Percentiles rank a stretch among this genome's conserved stretches.
These are phyloP conservation scores for Hesperophylax magnus DNA, from an alignment of 1,140 invertebrate genomes.

Conservation along the genomic window DNA sequence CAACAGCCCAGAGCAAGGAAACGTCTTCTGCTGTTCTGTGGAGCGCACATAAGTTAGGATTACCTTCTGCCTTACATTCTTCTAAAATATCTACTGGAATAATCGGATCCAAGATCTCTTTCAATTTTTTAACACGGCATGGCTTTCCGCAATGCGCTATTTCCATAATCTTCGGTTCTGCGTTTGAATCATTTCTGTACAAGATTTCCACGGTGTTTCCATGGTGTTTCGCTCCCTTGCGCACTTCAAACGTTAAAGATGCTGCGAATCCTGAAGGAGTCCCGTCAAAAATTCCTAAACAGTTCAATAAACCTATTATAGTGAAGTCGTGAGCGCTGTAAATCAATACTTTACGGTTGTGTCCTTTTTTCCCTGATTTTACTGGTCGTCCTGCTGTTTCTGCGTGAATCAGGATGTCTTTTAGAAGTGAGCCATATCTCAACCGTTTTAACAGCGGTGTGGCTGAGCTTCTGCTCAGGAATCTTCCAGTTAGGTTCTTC, in stretches of 20 bases:
- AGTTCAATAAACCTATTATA: slow-evolving; percentile 43
- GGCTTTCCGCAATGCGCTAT: slow-evolving; percentile 35
- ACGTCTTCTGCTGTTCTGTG: background rate
- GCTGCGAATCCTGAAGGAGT: slow-evolving; percentile 45
- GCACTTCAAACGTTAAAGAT: slow-evolving; percentile 44
- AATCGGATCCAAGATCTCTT: slow-evolving; percentile 6
- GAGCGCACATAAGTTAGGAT: background rate
- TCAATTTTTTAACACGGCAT: slow-evolving; percentile 34
- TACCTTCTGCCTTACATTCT: slow-evolving; percentile 17
- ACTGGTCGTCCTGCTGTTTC: background rate
- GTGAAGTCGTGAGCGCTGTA: slow-evolving; percentile 52
- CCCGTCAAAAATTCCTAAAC: slow-evolving; percentile 37
- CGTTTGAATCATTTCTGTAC: slow-evolving; percentile 33
- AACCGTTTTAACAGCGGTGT: slow-evolving; percentile 23
- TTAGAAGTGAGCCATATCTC: slow-evolving; percentile 44
- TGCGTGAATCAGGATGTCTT: slow-evolving; percentile 41
- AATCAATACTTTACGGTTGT: slow-evolving; percentile 5
- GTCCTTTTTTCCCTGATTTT: background rate
- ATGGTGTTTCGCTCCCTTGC: background rate
- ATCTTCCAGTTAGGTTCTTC: slow-evolving; percentile 42
- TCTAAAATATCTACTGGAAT: slow-evolving; percentile 35
- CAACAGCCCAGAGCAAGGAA: slow-evolving; percentile 11
- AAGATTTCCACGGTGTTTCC: slow-evolving; percentile 39
- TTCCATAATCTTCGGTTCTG: background rate
- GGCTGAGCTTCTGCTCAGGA: slow-evolving; percentile 13